A percentile compares a stretch with the other conserved stretches of the same genome.
Evolutionary conservation across 1,140 invertebrate species (phyloP).

Genomic region (Drosophila hydei): DNA sequence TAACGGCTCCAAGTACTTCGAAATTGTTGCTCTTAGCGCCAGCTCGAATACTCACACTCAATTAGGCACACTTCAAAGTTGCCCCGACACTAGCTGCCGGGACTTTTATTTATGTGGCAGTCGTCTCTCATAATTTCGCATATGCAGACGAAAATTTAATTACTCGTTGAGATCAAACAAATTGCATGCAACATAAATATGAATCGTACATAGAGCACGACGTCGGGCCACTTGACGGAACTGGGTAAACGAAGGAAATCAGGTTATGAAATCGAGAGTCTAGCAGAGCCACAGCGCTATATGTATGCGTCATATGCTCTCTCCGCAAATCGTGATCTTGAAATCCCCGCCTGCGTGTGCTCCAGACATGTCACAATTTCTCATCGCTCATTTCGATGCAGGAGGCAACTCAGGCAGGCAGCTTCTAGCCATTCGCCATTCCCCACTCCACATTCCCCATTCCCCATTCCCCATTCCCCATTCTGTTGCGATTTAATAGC

Average conservation of each 20-base stretch:
- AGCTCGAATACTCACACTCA: conserved; percentile 42
- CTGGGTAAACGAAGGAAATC: conserved; percentile 31
- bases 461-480: neutral
- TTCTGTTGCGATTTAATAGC: conserved; percentile 17
- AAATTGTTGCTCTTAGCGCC: conserved; percentile 32
- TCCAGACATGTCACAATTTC: conserved; percentile 74
- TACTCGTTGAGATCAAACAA: conserved; percentile 78
- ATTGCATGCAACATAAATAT: conserved; percentile 82
- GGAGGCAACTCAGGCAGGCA: conserved; percentile 50
- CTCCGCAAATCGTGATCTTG: conserved; percentile 64
- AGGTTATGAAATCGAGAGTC: conserved; percentile 57
- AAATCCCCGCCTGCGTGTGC: conserved; percentile 35
- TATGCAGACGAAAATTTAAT: conserved; percentile 71
- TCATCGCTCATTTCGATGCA: conserved; percentile 73
- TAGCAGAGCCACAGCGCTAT: conserved; percentile 6
- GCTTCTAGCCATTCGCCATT: neutral
- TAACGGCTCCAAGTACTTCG: conserved; percentile 33
- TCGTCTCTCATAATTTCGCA: conserved; percentile 38
- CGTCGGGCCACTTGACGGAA: conserved; percentile 20
- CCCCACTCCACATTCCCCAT: neutral
- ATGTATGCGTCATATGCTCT: conserved; percentile 8
- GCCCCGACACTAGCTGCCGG: conserved; percentile 27
- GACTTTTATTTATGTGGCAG: conserved; percentile 21
- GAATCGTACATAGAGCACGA: conserved; percentile 13
- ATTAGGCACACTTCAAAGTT: conserved; percentile 74